phyloP scores from a whole-genome alignment of 2,113 vertebrate species.

The Aegypius monachus region DNA sequence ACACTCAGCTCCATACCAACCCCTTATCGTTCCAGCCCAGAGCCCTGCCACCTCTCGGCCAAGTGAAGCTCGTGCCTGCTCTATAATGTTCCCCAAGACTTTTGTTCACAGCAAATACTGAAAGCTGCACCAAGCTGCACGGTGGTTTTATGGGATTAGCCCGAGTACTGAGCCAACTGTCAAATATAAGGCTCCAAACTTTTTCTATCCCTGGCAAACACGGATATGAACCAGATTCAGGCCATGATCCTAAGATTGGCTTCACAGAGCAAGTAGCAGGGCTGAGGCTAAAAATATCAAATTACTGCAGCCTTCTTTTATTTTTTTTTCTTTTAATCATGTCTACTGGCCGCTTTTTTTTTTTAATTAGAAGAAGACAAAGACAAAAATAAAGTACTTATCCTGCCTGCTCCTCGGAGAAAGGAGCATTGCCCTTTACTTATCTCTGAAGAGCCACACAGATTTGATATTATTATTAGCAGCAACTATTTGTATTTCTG shows the following conservation, averaged over 20 bases:
- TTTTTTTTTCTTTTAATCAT: background rate
- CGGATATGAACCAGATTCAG: background rate
- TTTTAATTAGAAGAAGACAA: slow-evolving; percentile 34
- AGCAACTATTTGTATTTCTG: slow-evolving; percentile 24
- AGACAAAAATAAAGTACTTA: slow-evolving; percentile 41
- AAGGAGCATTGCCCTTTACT: slow-evolving; percentile 40
- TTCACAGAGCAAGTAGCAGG: slow-evolving; percentile 1
- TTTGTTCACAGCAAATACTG: slow-evolving; percentile 5
- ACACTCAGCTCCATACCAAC: background rate
- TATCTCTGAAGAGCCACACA: slow-evolving; percentile 22
- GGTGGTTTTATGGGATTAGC: slow-evolving; percentile 13
- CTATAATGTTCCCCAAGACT: background rate
- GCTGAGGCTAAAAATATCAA: slow-evolving; percentile 26
- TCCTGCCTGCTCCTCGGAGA: background rate
- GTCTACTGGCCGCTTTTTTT: background rate
- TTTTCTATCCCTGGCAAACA: slow-evolving; percentile 29
- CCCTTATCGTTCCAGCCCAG: slow-evolving; percentile 23
- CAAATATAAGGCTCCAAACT: background rate
- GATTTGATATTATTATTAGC: slow-evolving; percentile 44
- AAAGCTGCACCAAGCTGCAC: background rate
- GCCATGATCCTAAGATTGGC: background rate
- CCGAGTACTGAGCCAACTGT: background rate
- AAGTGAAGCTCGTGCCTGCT: background rate
- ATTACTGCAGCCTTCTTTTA: background rate
- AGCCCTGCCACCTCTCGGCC: background rate